phyloP scores from a whole-genome alignment of 1,140 invertebrate species.

The Condylostylus longicornis region DNA sequence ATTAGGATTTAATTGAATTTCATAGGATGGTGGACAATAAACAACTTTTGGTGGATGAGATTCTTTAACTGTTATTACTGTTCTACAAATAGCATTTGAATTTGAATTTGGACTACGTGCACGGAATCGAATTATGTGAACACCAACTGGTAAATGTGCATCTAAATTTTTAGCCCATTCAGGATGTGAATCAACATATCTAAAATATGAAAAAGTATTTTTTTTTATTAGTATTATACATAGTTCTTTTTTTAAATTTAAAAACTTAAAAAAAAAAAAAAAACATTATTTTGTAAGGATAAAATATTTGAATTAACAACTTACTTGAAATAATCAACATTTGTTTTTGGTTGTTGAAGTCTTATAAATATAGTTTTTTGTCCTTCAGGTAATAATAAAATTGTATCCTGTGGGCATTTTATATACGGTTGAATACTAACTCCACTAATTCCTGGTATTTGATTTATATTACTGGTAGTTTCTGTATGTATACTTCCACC shows the following conservation, averaged over 20 bases:
- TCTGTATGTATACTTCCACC: background rate
- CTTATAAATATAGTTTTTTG: conserved; percentile 39
- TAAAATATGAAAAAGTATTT: conserved; percentile 20
- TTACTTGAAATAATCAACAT: conserved; percentile 47
- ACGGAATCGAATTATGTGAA: conserved; percentile 42
- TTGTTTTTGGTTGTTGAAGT: conserved; percentile 48
- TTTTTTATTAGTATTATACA: no score
- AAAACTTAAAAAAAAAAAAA: background rate
- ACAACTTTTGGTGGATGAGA: conserved; percentile 25
- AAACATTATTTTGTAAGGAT: background rate
- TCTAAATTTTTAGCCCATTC: conserved; percentile 48
- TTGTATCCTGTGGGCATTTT: conserved; percentile 45
- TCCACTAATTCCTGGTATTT: background rate
- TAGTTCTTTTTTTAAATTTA: background rate
- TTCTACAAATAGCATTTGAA: conserved; percentile 40
- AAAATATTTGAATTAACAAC: no score
- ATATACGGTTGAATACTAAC: conserved; percentile 39
- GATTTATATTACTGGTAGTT: no score
- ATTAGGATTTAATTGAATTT: conserved; percentile 38
- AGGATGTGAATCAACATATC: conserved; percentile 44
- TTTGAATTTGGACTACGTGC: conserved; percentile 41
- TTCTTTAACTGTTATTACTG: conserved; percentile 46
- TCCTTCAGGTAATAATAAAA: conserved; percentile 38
- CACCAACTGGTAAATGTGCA: conserved; percentile 41
- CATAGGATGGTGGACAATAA: conserved; percentile 48